phyloP scores from a whole-genome alignment of 2,113 vertebrate species.

The Gracilinanus agilis region DNA sequence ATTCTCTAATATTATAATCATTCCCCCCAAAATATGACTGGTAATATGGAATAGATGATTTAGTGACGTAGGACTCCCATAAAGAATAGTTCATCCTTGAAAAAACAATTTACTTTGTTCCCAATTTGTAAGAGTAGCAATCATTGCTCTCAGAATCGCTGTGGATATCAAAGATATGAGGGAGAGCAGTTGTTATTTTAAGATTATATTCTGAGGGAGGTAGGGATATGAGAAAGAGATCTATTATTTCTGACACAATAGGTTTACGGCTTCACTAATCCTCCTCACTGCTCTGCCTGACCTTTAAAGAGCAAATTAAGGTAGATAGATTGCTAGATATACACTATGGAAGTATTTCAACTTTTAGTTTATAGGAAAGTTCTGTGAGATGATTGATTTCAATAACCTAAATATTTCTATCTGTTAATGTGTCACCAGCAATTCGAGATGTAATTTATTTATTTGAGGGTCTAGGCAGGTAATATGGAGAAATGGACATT shows the following conservation, averaged over 20 bases:
- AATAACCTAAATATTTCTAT: conserved; percentile 19
- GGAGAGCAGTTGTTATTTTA: neutral
- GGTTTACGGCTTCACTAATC: conserved; percentile 7
- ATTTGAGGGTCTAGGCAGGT: conserved; percentile 28
- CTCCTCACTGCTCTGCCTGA: conserved; percentile 11
- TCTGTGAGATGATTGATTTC: neutral
- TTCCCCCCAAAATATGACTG: no score
- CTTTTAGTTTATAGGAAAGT: conserved; percentile 9
- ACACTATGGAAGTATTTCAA: conserved; percentile 10
- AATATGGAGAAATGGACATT: neutral
- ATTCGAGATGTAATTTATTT: neutral
- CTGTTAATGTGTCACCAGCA: conserved; percentile 14
- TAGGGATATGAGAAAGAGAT: conserved; percentile 1
- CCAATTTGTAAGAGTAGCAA: neutral
- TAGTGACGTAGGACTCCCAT: no score
- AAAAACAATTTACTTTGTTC: neutral
- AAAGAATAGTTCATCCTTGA: no score
- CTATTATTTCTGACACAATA: neutral
- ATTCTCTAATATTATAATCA: no score
- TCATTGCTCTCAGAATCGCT: neutral
- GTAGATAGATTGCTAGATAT: neutral
- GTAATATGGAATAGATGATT: no score
- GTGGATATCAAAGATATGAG: no score
- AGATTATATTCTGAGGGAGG: neutral
- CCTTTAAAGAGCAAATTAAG: conserved; percentile 31